Evolutionary conservation across 35 echinoderm and acorn worm species (phyloP), one percentile per base, ranked within the genome.

Genomic region (Heliocidaris erythrogramma): DNA sequence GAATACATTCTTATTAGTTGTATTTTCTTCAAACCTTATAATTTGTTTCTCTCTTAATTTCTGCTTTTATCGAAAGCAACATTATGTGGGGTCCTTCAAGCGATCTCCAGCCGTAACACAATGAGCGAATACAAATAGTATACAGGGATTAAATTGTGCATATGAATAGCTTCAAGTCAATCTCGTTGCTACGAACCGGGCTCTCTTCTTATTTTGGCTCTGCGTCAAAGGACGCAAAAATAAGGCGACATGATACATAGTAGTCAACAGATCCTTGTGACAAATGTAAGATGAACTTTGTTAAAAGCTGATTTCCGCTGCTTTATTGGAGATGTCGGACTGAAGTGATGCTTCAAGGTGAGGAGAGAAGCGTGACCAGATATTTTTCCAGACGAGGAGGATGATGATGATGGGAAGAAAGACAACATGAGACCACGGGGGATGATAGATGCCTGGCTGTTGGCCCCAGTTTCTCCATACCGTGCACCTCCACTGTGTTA

Each of bases 221-320:
- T 78, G 10, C 65, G 21, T 78, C 65, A 27, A 78, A 78, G 14
- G 27, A n/a, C 18, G 21, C 6, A 0, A 78, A n/a, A 24, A 24
- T 3, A 78, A 78, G 27, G 65, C 65, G 65, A 78, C 65, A 78
- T 78, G 65, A 78, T 78, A 78, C 65, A 27, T 24, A 18, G 65
- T 78, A 21, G 65, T 78, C 65, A 78, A 78, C 65, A 78, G 65
- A 78, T 78, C 65, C 65, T 78, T 78, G 65, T 78, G 65, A 78
- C 65, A 78, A 78, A 78, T 78, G 65, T 78, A 78, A 78, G n/a
- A 78, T 78, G 65, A 78, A 78, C 65, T 78, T 78, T 17, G 65
- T 78, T 78, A 78, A 78, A 78, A 78, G 65, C 65, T 78, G 65
- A 78, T 78, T 78, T 78, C 65, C 65, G 65, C 65, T 78, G 65